These are phyloP conservation scores for Heliconius ethilla DNA, from an alignment of 2,888 invertebrate genomes.

Conservation along the genomic window DNA sequence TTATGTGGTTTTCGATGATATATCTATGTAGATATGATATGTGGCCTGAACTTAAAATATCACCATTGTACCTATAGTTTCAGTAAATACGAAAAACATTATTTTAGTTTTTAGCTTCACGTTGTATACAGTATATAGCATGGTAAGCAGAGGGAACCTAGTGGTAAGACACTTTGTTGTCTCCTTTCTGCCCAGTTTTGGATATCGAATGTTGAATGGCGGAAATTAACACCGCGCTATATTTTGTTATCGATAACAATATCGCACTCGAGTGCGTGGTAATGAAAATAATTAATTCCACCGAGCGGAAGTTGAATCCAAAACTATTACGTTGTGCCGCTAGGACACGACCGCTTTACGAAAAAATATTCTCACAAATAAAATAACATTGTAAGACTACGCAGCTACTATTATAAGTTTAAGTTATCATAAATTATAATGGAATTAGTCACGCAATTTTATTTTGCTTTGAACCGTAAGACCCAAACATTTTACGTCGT, in stretches of 20 bases:
- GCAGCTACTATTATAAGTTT: background rate
- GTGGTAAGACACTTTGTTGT: background rate
- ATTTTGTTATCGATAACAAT: background rate
- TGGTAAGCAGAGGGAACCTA: background rate
- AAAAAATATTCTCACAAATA: background rate
- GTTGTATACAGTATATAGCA: too few relatives aligned
- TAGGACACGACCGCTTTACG: too few relatives aligned
- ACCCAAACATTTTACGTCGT: background rate
- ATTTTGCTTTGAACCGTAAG: background rate
- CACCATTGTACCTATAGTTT: background rate
- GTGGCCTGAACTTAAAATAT: background rate
- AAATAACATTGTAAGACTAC: background rate
- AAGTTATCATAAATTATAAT: background rate
- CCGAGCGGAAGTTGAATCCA: background rate
- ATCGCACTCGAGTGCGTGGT: background rate
- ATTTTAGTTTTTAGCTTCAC: too few relatives aligned
- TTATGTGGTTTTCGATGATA: conserved; percentile 5
- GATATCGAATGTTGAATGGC: background rate
- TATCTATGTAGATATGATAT: background rate
- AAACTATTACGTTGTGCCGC: background rate
- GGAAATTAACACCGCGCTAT: background rate
- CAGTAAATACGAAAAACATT: background rate
- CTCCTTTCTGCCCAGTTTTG: background rate
- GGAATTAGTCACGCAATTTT: background rate
- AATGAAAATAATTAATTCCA: background rate